phyloP scores from a whole-genome alignment of 2,113 vertebrate genomes.

The Chionomys nivalis region DNA sequence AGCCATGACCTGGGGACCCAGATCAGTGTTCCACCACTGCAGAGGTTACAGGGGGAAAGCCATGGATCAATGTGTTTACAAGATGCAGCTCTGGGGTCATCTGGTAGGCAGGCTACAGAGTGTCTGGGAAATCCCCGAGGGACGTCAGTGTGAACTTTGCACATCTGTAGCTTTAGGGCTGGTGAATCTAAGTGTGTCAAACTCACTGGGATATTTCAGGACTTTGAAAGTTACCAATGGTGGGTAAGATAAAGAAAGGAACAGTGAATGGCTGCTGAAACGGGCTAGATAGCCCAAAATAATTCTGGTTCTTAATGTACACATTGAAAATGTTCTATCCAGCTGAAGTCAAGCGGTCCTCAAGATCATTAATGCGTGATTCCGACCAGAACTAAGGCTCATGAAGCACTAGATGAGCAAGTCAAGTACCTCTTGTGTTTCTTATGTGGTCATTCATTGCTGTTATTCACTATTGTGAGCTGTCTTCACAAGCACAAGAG shows the following conservation, averaged over 20 bases:
- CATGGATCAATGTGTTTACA: neutral
- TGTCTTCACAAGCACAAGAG: neutral
- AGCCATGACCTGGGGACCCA: neutral
- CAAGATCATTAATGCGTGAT: too few species aligned
- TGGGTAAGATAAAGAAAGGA: neutral
- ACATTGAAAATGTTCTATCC: neutral
- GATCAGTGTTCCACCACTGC: neutral
- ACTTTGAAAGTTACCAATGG: neutral
- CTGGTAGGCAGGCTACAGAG: neutral
- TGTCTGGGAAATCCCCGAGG: neutral
- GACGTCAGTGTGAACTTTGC: neutral
- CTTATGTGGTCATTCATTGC: neutral
- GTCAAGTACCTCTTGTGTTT: slow-evolving; percentile 11
- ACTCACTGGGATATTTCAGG: neutral
- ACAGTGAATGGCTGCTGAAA: neutral
- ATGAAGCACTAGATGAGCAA: slow-evolving; percentile 46
- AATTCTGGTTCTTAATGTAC: neutral
- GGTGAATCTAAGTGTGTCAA: neutral
- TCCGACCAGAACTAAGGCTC: neutral
- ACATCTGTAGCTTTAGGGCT: neutral
- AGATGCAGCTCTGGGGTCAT: neutral
- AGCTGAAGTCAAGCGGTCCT: neutral
- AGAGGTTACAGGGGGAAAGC: neutral
- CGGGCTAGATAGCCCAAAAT: neutral
- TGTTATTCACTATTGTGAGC: neutral